Base-by-base conservation (phyloP, 1,140 invertebrate species). In the Helicoverpa zea region DNA sequence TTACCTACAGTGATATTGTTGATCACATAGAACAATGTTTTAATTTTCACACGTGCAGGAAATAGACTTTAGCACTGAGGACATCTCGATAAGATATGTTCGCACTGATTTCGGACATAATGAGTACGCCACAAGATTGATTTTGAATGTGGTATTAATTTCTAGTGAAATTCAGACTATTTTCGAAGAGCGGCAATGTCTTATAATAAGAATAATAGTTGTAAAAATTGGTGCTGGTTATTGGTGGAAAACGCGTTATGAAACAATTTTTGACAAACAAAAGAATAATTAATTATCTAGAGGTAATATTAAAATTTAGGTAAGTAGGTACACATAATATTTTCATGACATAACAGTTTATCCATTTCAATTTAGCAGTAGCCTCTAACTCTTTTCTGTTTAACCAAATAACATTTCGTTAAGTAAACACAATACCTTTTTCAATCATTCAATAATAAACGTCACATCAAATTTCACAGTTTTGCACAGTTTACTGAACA, bases 401-500 rank as follows among this genome's bases (percentile, higher is more conserved):
- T 64, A 43, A 47, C 63, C 35, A 51, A 29, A 29, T 13, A 72
- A 16, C 52, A 30, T 79, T 79, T 47, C 49, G 54, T 58, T 66
- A 56, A 16, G n/a, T n/a, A 2, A 52, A 9, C 47, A 78, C 59
- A 54, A 74, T 47, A 74, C 51, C 18, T 78, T 54, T 63, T 61
- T 61, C 68, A 29, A 51, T 43, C 73, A 49, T 61, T 61, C 7
- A 68, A 84, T 79, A 81, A 63, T 88, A 81, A 88, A 89, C 81
- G 89, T 94, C 91, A 92, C 81, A 92, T 91, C 84, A 74, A 85
- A 91, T 92, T 90, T 86, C 72, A 89, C 84, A 89, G 59, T 81
- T 56, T 73, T 51, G 30, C 58, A 75, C 82, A 70, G 85, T 61
- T 54, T 78, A 61, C 72, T 77, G 84, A 80, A 79, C 85, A 87